Evolutionary conservation across 2,113 vertebrate species (phyloP).

Genomic region (Caranx ignobilis): DNA sequence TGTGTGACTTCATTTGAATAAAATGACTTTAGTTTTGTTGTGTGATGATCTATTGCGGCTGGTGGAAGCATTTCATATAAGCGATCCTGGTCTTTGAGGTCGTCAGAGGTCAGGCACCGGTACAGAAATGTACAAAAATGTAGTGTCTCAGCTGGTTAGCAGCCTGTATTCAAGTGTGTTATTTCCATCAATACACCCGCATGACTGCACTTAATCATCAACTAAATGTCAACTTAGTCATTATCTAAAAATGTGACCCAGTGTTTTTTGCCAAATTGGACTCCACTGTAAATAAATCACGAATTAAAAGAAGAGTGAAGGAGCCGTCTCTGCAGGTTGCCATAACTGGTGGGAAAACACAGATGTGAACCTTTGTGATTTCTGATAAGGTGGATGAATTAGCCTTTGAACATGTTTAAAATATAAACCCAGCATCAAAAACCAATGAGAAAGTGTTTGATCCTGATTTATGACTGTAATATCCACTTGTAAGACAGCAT

Average conservation of each 20-base stretch:
- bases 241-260: neutral
- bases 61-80: constrained; percentile 1
- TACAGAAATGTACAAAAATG: neutral
- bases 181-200: constrained; percentile 13
- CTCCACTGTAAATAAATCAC: neutral
- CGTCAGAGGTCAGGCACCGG: constrained; percentile 14
- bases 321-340: neutral
- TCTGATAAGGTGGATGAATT: neutral
- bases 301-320: neutral
- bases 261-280: neutral
- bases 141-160: neutral
- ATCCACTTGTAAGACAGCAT: constrained; percentile 18
- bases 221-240: neutral
- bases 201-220: neutral
- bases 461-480: constrained; percentile 26
- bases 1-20: constrained; percentile 27
- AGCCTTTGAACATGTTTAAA: constrained; percentile 14
- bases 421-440: constrained; percentile 25
- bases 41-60: constrained; percentile 14
- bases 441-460: constrained; percentile 27
- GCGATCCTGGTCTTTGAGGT: neutral
- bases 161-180: neutral
- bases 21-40: constrained; percentile 8
- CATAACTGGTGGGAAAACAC: neutral
- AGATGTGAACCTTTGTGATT: neutral